Evolutionary conservation across 2,888 invertebrate species (phyloP), one percentile per base, ranked within the genome.

Genomic region (Anticlea derivata): DNA sequence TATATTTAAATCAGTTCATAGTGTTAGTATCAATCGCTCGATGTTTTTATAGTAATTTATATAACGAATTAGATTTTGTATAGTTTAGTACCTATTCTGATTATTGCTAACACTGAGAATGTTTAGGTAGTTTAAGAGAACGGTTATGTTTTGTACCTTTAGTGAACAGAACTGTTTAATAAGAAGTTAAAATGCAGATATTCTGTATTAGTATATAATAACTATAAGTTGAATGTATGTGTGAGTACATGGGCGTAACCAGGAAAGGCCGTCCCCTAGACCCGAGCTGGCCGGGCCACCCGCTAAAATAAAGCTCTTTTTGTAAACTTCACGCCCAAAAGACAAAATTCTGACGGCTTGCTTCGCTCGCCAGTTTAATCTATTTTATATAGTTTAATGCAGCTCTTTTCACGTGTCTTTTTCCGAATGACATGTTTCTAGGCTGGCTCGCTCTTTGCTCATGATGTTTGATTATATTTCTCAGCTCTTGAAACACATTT

Each of bases 121-220:
- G 48, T 57, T 63, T 73, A 69, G 59, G 46, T 71, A 75, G 60
- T 73, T 71, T 75, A 74, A 75, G 70, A 77, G 74, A 43, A 41
- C 77, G 75, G 78, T 84, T 79, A 73, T 70, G 72, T 78, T 78
- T 78, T 87, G 79, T 86, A 86, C 41, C 39, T 43, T 23, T 81
- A 75, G 80, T 85, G 83, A 84, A 79, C 78, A 75, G 76, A 78
- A 84, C 80, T 85, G 80, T 83, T 79, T 80, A 72, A 70, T 78
- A 76, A 33, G 31, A 43, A 23, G 7, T 38, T 33, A 20, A 22
- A 48, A 49, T 53, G 11, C 35, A 48, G 52, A 53, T 48, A 52
- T 52, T 52, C 44, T 52, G 34, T 53, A 48, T 33, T 51, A 52
- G 46, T 20, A 23, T 46, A 46, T 31, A 27, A 37, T 68, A 67